Evolutionary conservation across 2,888 invertebrate species (phyloP).

Genomic region (Empis stercorea): DNA sequence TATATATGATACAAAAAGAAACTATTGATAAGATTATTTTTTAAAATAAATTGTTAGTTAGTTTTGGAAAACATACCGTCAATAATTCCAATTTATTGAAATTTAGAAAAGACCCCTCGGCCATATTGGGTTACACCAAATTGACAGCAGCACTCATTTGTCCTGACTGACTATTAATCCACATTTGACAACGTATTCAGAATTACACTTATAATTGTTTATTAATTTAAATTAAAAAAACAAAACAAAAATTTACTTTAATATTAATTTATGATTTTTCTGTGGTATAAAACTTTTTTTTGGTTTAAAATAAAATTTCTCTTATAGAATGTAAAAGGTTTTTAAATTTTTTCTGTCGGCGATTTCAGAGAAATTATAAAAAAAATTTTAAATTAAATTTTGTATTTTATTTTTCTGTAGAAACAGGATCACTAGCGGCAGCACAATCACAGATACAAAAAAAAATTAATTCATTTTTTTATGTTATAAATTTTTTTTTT

Average conservation of each 20-base stretch:
- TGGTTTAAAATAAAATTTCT: too few species aligned
- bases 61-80: conserved; percentile 32
- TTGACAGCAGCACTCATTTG: conserved; percentile 37
- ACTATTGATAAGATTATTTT: not conserved
- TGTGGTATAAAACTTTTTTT: too few species aligned
- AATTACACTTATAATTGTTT: not conserved
- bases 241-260: conserved; percentile 3
- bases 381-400: too few species aligned
- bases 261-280: too few species aligned
- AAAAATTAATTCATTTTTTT: not conserved
- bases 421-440: conserved; percentile 9
- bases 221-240: not conserved
- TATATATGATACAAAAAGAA: not conserved
- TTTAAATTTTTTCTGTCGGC: too few species aligned
- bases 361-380: too few species aligned
- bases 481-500: too few species aligned
- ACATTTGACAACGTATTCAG: conserved; percentile 20
- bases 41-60: not conserved
- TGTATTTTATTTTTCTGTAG: conserved; percentile 3
- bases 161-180: conserved; percentile 32
- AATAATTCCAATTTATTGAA: conserved; percentile 37
- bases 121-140: conserved; percentile 39
- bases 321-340: too few species aligned
- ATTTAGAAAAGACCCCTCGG: conserved; percentile 36
- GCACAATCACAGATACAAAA: not conserved